Percentiles rank a stretch among this genome's conserved stretches.
Conservation (phyloP, 2,888 invertebrate species). For the Nephrocerus scutellatus region DNA sequence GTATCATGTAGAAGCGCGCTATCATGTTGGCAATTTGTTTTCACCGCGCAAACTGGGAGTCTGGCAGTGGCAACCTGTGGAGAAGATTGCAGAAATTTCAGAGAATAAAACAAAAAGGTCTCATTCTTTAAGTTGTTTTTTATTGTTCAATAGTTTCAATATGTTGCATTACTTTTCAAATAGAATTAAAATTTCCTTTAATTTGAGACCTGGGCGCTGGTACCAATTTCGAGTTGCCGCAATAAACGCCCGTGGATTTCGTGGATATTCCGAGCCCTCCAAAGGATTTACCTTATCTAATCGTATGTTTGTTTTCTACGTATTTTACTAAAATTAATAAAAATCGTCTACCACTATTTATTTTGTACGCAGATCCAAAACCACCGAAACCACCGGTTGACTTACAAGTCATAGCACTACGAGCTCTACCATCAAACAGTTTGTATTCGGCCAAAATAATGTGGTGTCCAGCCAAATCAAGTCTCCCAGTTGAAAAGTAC, state of each 20-base stretch:
- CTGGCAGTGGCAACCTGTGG: conserved; percentile 51
- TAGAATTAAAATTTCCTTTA: conserved; percentile 42
- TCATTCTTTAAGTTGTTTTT: too few relatives aligned
- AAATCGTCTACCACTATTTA: conserved; percentile 19
- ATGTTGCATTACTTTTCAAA: background rate
- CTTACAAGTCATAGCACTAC: conserved; percentile 31
- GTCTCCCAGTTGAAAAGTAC: conserved; percentile 63
- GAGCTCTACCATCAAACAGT: conserved; percentile 22
- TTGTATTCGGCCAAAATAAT: conserved; percentile 55
- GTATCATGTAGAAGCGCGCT: conserved; percentile 58
- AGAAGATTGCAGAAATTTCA: conserved; percentile 38
- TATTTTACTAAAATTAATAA: conserved; percentile 6
- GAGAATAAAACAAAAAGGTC: conserved; percentile 24
- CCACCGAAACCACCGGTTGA: conserved; percentile 42
- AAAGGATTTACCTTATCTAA: conserved; percentile 50
- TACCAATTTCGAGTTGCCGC: conserved; percentile 74
- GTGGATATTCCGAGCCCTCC: conserved; percentile 63
- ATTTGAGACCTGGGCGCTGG: conserved; percentile 60
- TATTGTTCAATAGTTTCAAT: conserved; percentile 4
- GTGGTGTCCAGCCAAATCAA: conserved; percentile 65
- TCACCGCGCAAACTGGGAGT: conserved; percentile 57
- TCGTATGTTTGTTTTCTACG: conserved; percentile 32
- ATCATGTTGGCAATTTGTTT: conserved; percentile 61
- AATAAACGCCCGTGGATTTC: conserved; percentile 62
- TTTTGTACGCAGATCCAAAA: conserved; percentile 36